These are phyloP conservation scores for Metellina segmentata DNA, from an alignment of 2,888 invertebrate species.

Conservation along the genomic window DNA sequence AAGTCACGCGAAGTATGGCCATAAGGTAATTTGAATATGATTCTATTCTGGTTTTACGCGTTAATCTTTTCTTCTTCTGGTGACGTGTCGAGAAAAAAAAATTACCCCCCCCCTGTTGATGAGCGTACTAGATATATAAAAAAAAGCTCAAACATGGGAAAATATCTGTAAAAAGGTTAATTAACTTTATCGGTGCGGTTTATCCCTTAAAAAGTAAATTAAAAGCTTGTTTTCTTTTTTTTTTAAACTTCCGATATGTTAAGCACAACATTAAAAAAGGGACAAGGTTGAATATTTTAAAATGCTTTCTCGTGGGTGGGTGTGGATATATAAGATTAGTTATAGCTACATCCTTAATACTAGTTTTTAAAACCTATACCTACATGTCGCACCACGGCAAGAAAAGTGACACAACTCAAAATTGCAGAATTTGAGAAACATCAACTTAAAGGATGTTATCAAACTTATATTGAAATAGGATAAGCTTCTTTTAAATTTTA, in stretches of 20 bases:
- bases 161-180: neutral
- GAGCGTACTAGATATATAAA: neutral
- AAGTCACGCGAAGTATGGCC: neutral
- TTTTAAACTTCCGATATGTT: neutral
- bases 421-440: no score
- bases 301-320: no score
- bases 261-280: neutral
- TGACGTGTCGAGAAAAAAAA: neutral
- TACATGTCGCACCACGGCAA: no score
- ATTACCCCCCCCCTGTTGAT: no score
- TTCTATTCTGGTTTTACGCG: neutral
- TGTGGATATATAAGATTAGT: no score
- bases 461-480: no score
- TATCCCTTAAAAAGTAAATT: neutral
- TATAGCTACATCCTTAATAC: no score
- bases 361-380: no score
- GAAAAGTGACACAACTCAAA: no score
- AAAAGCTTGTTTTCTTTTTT: neutral
- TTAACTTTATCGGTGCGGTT: neutral
- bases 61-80: neutral
- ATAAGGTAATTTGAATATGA: conserved; percentile 27
- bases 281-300: neutral
- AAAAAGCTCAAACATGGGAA: neutral
- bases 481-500: no score
- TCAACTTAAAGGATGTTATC: no score